These are phyloP conservation scores for Hesperophylax magnus DNA, from an alignment of 1,140 invertebrate genomes.

Conservation along the genomic window DNA sequence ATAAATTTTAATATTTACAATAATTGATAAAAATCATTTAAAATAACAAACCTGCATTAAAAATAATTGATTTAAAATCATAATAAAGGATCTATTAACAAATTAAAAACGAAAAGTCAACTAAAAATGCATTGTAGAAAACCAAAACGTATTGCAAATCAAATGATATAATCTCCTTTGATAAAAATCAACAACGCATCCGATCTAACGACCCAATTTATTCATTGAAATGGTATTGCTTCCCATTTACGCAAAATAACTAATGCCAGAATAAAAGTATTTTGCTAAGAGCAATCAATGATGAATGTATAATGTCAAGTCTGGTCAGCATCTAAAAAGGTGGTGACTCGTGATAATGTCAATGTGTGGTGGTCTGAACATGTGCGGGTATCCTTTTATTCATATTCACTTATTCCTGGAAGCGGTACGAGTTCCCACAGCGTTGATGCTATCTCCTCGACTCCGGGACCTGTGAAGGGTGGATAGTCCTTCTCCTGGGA, in stretches of 20 bases:
- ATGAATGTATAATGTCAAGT: conserved; percentile 8
- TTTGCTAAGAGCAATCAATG: neutral
- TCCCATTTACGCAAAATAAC: conserved; percentile 10
- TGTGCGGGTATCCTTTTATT: neutral
- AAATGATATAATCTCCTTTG: neutral
- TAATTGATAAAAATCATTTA: neutral
- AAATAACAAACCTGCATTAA: conserved; percentile 19
- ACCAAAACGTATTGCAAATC: conserved; percentile 1
- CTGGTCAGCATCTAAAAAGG: neutral
- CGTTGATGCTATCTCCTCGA: conserved; percentile 79
- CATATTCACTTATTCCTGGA: conserved; percentile 52
- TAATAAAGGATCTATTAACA: neutral
- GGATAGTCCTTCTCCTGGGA: conserved; percentile 69
- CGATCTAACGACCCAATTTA: conserved; percentile 5
- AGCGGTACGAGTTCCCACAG: conserved; percentile 69
- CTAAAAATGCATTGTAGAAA: neutral
- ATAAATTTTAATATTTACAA: conserved; percentile 17
- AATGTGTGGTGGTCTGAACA: neutral
- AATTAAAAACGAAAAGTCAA: conserved; percentile 6
- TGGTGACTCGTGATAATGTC: conserved; percentile 5
- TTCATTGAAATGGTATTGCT: neutral
- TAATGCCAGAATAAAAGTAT: neutral
- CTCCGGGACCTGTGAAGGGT: conserved; percentile 76
- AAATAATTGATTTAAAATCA: conserved; percentile 19
- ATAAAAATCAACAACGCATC: conserved; percentile 4